Conservation (phyloP, 2,113 vertebrate species). For the Oxyura jamaicensis region DNA sequence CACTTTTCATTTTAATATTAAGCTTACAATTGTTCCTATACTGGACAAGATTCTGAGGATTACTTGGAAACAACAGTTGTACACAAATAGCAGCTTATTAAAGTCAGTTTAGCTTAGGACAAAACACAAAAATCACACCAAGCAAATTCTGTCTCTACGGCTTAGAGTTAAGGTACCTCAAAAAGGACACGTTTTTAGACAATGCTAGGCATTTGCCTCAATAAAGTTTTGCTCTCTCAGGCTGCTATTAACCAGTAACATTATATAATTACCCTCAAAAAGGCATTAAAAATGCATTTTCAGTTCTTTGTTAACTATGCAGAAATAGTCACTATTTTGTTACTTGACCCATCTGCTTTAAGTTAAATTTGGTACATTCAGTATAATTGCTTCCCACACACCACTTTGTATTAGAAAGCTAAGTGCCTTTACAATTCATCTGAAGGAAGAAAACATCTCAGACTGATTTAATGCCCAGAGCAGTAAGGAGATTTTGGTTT, state of each 20-base stretch:
- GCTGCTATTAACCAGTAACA: background rate
- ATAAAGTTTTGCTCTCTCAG: background rate
- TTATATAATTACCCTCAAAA: background rate
- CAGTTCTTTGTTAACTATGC: background rate
- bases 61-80: background rate
- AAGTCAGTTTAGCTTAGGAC: background rate
- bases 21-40: background rate
- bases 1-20: background rate
- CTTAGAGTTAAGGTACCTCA: background rate
- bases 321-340: background rate
- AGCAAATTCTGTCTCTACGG: background rate
- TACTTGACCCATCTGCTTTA: background rate
- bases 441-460: background rate
- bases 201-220: background rate
- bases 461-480: background rate
- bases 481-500: background rate
- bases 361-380: background rate
- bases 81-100: background rate
- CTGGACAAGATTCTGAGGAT: background rate
- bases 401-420: background rate
- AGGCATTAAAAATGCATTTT: background rate
- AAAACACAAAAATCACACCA: background rate
- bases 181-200: background rate
- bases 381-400: background rate
- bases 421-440: background rate